phyloP scores from a whole-genome alignment of 2,797 vertebrate genomes.

The Tragelaphus oryx region DNA sequence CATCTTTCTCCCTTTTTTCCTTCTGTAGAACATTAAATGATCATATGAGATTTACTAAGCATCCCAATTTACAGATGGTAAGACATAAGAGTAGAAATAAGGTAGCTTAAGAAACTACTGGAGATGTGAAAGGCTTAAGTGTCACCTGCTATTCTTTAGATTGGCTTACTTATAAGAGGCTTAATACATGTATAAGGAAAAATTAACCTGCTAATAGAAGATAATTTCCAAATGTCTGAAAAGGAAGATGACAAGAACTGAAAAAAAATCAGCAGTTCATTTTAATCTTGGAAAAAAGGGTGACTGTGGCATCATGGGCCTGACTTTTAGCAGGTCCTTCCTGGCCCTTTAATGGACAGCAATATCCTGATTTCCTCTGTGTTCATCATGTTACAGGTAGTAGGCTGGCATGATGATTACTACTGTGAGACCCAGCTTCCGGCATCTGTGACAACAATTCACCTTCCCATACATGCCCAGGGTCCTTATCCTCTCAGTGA shows the following conservation, averaged over 20 bases:
- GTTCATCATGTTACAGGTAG: slow-evolving; percentile 23
- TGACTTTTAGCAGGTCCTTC: background rate
- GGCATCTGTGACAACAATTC: slow-evolving; percentile 32
- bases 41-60: background rate
- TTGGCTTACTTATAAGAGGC: background rate
- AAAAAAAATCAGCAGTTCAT: background rate
- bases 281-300: background rate
- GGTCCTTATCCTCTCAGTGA: background rate
- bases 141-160: background rate
- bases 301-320: background rate
- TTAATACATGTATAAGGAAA: background rate
- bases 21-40: background rate
- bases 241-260: background rate
- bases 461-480: background rate
- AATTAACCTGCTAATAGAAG: background rate
- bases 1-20: background rate
- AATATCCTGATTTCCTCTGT: background rate
- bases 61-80: background rate
- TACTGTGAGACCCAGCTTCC: background rate
- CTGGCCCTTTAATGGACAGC: slow-evolving; percentile 40
- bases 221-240: background rate
- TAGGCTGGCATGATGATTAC: background rate
- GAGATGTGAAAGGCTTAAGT: background rate
- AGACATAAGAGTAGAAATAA: background rate
- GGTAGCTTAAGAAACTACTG: background rate